Conservation (phyloP, 37 sponge, comb jelly and placozoan species). For the Geodia barretti region DNA sequence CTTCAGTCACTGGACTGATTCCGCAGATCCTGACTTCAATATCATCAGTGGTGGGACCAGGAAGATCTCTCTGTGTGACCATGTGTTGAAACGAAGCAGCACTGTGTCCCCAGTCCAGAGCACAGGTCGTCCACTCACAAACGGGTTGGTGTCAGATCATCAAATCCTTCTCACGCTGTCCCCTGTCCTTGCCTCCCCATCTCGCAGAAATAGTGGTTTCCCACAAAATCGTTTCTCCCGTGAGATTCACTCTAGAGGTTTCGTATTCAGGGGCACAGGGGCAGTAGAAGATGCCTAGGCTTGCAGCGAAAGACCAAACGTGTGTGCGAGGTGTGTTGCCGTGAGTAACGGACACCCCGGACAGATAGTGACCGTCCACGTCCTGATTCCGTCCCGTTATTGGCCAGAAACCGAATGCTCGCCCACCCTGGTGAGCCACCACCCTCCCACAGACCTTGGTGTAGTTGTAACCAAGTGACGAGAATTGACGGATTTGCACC, state of each 20-base stretch:
- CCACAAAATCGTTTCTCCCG: too few species aligned
- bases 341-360: not conserved
- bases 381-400: too few species aligned
- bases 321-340: not conserved
- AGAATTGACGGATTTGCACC: not conserved
- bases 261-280: not conserved
- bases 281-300: not conserved
- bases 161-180: too few species aligned
- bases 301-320: not conserved
- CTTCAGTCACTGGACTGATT: not conserved
- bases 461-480: not conserved
- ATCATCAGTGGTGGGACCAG: not conserved
- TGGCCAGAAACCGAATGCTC: not conserved
- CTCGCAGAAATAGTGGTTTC: not conserved
- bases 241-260: too few species aligned
- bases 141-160: too few species aligned
- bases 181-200: too few species aligned
- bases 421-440: not conserved
- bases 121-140: too few species aligned
- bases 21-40: not conserved
- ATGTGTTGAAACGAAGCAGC: too few species aligned
- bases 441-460: not conserved
- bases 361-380: not conserved
- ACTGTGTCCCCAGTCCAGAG: too few species aligned
- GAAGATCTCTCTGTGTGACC: too few species aligned